Evolutionary conservation across 2,797 vertebrate genomes (phyloP).

Genomic region (Acanthiza pusilla): DNA sequence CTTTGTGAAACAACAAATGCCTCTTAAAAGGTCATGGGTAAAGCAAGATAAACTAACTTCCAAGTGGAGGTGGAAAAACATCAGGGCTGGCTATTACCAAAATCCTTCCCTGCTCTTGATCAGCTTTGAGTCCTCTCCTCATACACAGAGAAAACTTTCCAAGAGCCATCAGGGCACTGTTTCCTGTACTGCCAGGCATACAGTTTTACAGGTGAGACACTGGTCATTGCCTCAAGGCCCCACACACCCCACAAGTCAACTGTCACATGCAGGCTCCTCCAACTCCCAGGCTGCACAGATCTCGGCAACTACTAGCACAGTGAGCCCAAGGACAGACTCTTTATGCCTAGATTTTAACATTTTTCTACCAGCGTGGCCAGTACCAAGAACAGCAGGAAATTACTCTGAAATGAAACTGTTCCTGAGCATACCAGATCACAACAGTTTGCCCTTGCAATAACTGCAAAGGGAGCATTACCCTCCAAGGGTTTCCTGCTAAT

Average conservation of each 20-base stretch:
- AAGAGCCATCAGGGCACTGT: neutral
- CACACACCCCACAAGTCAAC: neutral
- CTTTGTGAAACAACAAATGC: neutral
- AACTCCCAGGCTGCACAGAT: neutral
- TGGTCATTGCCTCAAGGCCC: neutral
- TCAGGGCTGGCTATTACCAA: neutral
- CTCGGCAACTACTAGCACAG: neutral
- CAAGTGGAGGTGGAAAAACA: neutral
- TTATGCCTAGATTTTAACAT: neutral
- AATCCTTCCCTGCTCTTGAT: neutral
- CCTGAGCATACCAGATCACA: neutral
- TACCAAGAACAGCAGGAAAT: neutral
- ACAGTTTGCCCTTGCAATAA: neutral
- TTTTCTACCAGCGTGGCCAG: neutral
- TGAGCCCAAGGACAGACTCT: accelerated
- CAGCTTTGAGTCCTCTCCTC: neutral
- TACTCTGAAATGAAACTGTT: neutral
- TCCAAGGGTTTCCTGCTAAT: neutral
- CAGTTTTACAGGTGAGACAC: neutral
- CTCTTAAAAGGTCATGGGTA: neutral
- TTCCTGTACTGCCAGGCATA: neutral
- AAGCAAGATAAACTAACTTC: neutral
- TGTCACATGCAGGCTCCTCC: neutral
- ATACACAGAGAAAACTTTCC: neutral
- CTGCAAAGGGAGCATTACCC: neutral